Evolutionary conservation across 2,888 invertebrate species (phyloP).

Genomic region (Hybos culiciformis): DNA sequence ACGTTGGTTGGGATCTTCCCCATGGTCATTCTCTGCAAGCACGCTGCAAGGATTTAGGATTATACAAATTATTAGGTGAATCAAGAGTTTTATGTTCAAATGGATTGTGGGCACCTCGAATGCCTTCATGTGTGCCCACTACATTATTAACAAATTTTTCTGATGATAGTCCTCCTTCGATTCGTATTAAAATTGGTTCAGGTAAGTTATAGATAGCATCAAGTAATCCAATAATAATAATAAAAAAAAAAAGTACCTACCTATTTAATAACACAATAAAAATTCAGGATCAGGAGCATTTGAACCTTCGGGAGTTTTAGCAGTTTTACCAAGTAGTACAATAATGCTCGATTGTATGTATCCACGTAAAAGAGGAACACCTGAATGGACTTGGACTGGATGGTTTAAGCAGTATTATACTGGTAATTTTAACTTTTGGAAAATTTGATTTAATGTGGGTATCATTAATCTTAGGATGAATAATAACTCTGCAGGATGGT

Average conservation of each 20-base stretch:
- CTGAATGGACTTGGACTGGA: constrained; percentile 82
- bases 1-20: constrained; percentile 52
- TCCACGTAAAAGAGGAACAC: constrained; percentile 59
- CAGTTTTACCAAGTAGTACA: constrained; percentile 65
- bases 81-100: constrained; percentile 65
- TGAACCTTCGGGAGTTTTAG: constrained; percentile 63
- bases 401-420: constrained; percentile 63
- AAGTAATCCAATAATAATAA: too few relatives aligned
- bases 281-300: constrained; percentile 73
- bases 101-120: constrained; percentile 60
- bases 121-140: constrained; percentile 77
- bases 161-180: constrained; percentile 71
- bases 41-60: constrained; percentile 66
- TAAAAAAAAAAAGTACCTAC: too few relatives aligned
- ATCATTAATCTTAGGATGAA: neutral
- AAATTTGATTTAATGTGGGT: neutral
- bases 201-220: too few relatives aligned
- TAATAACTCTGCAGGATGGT: constrained; percentile 28
- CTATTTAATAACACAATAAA: too few relatives aligned
- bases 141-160: constrained; percentile 76
- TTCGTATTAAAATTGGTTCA: constrained; percentile 58
- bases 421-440: constrained; percentile 38
- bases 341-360: constrained; percentile 72
- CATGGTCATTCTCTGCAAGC: constrained; percentile 64
- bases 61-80: constrained; percentile 72